phyloP scores from a whole-genome alignment of 2,113 vertebrate species.

The Lepus timidus region DNA sequence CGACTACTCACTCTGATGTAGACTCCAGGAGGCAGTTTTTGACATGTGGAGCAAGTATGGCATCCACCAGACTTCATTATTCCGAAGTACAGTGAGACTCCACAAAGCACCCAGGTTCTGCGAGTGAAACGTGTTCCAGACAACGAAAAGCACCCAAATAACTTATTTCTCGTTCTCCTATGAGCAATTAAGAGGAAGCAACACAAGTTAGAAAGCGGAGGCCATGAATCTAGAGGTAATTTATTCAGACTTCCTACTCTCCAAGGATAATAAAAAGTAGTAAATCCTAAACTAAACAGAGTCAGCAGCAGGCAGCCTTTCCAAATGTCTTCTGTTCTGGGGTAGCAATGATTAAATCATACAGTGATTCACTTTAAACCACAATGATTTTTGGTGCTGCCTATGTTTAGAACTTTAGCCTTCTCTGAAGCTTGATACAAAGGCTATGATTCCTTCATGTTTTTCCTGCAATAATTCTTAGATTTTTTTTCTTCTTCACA shows the following conservation, averaged over 20 bases:
- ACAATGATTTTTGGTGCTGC: constrained; percentile 49
- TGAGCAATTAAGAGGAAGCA: constrained; percentile 53
- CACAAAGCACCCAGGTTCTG: fast-evolving
- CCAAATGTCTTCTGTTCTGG: constrained; percentile 66
- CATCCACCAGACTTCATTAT: not conserved
- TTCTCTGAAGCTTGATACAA: constrained; percentile 67
- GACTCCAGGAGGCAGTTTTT: not conserved
- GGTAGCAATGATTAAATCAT: constrained; percentile 70
- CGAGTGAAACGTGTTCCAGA: not conserved
- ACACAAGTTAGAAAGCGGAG: constrained; percentile 55
- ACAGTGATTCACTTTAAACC: constrained; percentile 59
- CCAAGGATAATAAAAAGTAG: constrained; percentile 72
- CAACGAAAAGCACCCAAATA: not conserved
- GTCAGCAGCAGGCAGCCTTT: constrained; percentile 35
- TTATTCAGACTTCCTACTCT: constrained; percentile 71
- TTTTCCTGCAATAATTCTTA: constrained; percentile 14
- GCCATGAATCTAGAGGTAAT: constrained; percentile 26
- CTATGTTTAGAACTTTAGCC: constrained; percentile 66
- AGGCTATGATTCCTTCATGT: constrained; percentile 5
- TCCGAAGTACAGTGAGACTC: not conserved
- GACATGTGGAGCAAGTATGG: no score
- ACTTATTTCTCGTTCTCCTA: constrained; percentile 37
- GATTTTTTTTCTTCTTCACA: constrained; percentile 5
- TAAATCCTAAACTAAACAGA: constrained; percentile 70
- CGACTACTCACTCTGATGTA: not conserved